Evolutionary conservation across 2,888 invertebrate genomes (phyloP).

Genomic region (Lasioglossum morio): DNA sequence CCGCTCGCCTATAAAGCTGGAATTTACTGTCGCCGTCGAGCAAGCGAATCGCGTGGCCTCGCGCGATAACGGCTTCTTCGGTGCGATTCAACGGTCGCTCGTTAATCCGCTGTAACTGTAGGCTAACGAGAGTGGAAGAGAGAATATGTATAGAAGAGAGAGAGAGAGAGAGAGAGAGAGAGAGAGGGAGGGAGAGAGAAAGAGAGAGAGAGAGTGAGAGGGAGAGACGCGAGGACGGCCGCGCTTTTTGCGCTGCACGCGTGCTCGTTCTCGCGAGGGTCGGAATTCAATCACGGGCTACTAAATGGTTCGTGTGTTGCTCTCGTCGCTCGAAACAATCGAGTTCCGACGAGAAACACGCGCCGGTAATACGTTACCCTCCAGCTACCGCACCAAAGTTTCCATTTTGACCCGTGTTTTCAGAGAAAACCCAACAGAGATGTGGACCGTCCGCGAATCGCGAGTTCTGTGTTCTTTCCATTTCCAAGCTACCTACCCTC

Average conservation of each 20-base stretch:
- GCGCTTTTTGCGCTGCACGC: conserved; percentile 35
- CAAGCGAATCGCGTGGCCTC: conserved; percentile 36
- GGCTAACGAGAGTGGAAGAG: conserved; percentile 16
- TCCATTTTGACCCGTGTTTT: conserved; percentile 46
- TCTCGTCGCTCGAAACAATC: conserved; percentile 13
- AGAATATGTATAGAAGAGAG: background rate
- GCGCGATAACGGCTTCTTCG: conserved; percentile 37
- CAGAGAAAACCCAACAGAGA: conserved; percentile 32
- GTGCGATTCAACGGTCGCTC: conserved; percentile 39
- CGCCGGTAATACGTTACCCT: conserved; percentile 32
- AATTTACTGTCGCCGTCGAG: conserved; percentile 8
- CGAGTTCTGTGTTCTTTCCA: conserved; percentile 42
- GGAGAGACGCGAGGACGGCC: background rate
- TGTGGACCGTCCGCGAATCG: background rate
- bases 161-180: background rate
- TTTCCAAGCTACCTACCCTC: conserved; percentile 5
- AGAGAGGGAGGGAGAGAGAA: too few species aligned
- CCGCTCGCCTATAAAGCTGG: background rate
- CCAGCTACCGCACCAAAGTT: conserved; percentile 23
- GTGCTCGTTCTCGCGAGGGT: background rate
- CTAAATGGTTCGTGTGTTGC: conserved; percentile 21
- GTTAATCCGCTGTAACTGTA: conserved; percentile 39
- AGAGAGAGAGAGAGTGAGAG: too few species aligned
- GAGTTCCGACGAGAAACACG: conserved; percentile 6
- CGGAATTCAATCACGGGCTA: conserved; percentile 47